Conservation (phyloP, 1,140 invertebrate genomes). For the Megalonaias nervosa region DNA sequence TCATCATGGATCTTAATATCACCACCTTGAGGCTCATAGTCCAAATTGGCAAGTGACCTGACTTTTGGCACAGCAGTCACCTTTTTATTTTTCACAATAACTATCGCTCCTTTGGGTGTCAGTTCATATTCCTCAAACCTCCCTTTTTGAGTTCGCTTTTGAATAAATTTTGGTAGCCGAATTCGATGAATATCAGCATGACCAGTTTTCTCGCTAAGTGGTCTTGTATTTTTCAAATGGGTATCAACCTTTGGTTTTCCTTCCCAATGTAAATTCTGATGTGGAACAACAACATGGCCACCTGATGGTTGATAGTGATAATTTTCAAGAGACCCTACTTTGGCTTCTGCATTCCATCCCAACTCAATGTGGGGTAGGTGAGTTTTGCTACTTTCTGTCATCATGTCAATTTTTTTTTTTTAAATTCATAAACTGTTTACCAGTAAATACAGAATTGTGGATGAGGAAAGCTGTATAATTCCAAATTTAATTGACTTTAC, state of each 20-base stretch:
- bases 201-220: too few relatives aligned
- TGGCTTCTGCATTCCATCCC: conserved; percentile 51
- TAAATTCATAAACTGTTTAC: too few relatives aligned
- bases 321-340: conserved; percentile 52
- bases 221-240: conserved; percentile 41
- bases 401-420: conserved; percentile 51
- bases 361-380: conserved; percentile 47
- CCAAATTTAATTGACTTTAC: too few relatives aligned
- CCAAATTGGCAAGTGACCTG: conserved; percentile 58
- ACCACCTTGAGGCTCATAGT: conserved; percentile 55
- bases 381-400: conserved; percentile 47
- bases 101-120: conserved; percentile 29
- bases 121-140: too few relatives aligned
- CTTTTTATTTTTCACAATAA: conserved; percentile 71
- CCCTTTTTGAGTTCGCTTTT: too few relatives aligned
- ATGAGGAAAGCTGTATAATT: too few relatives aligned
- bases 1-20: conserved; percentile 43
- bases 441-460: too few relatives aligned
- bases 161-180: too few relatives aligned
- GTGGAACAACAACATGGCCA: conserved; percentile 55
- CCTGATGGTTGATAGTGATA: conserved; percentile 48
- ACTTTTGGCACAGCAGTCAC: conserved; percentile 69
- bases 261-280: conserved; percentile 80
- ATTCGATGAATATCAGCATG: too few relatives aligned
- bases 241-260: conserved; percentile 55